Evolutionary conservation across 2,888 invertebrate species (phyloP), one percentile per base, ranked within the genome.

Genomic region (Ferrisia virgata): DNA sequence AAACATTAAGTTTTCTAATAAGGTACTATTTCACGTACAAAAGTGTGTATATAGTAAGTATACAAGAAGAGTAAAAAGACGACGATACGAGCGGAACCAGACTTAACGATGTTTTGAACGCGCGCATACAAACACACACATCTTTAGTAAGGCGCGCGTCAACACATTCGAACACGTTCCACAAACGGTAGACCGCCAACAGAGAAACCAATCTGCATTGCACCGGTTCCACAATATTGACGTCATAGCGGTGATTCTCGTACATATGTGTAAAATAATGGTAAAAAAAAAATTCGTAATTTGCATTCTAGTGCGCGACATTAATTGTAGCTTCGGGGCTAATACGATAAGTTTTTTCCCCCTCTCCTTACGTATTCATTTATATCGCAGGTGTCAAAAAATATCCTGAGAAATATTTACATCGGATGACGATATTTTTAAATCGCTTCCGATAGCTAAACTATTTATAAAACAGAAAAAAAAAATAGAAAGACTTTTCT

Each of bases 151-250:
- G 80, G 80, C 80, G 31, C 80, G 33, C 80, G 80, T 80, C 80
- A 80, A 80, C 80, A 80, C 43, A 80, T 76, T 80, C 53, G 40
- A 80, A 80, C 80, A 80, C 80, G 80, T 80, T 80, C 80, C 80
- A 79, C 79, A 53, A 43, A 53, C 80, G 47, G 47, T 80, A 31
- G 80, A 80, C 80, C 80, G 80, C 80, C 80, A 80, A 80, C 80
- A 33, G 80, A 80, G 80, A 80, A 53, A 79, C 79, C 53, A 33
- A 53, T 80, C 80, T 80, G 25, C 47, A 80, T 53, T 53, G 53
- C 47, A 80, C 80, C 80, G 53, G 80, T 80, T 80, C 43, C 31
- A 18, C 53, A 9, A 33, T 47, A 76, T 28, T 80, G 80, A 80
- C 80, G 80, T 80, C 80, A 80, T 53, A 31, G 72, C 64, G 64